Evolutionary conservation across 2,888 invertebrate genomes (phyloP).

Genomic region (Melinaea marsaeus): DNA sequence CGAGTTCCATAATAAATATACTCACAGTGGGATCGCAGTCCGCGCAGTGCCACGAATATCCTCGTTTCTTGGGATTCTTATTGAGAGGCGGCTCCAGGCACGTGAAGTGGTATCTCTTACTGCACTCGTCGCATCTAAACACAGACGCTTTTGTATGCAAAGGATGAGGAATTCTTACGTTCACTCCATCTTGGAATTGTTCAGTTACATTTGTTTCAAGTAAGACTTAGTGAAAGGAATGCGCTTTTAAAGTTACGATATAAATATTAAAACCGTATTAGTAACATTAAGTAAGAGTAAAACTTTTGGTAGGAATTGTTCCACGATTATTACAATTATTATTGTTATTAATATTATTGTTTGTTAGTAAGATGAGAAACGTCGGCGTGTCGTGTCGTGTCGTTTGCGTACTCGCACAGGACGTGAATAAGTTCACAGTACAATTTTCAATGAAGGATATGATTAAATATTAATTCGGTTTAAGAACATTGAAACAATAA

Average conservation of each 20-base stretch:
- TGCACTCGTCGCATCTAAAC: constrained; percentile 92
- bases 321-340: no score
- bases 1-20: constrained; percentile 30
- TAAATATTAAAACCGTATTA: no score
- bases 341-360: no score
- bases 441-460: no score
- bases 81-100: constrained; percentile 96
- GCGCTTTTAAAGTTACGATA: background rate
- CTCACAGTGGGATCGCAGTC: constrained; percentile 95
- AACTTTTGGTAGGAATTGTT: no score
- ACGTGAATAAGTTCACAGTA: no score
- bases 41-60: constrained; percentile 97
- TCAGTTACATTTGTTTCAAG: background rate
- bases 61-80: constrained; percentile 94
- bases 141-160: constrained; percentile 11
- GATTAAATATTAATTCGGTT: no score
- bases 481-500: no score
- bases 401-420: no score
- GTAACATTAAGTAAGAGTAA: no score
- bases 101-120: constrained; percentile 92
- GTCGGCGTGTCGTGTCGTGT: no score
- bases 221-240: background rate
- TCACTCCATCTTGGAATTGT: background rate
- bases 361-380: no score
- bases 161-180: background rate